A percentile compares a stretch with the other conserved stretches of the same genome.
Evolutionary conservation across 1,140 invertebrate species (phyloP).

Genomic region (Zaprionus inermis): DNA sequence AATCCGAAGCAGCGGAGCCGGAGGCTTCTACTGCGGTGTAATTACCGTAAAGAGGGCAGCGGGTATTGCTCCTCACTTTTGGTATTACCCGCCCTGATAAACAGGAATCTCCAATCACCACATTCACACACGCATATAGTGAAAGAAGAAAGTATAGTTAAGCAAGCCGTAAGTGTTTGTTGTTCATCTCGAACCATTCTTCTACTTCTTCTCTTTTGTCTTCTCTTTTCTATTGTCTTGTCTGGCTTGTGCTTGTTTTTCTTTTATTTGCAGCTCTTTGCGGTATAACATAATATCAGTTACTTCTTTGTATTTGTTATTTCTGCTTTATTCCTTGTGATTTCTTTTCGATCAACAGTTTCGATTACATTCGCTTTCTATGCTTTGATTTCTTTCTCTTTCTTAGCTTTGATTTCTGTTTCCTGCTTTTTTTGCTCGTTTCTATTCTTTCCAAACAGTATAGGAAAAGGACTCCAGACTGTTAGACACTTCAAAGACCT

Average conservation of each 20-base stretch:
- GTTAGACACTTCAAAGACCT: no score
- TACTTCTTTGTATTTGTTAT: background rate
- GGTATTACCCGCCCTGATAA: background rate
- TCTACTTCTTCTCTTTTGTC: no score
- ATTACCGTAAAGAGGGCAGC: constrained; percentile 3
- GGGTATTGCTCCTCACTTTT: background rate
- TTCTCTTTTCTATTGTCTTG: background rate
- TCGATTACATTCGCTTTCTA: no score
- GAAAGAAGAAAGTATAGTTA: background rate
- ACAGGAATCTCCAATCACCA: background rate
- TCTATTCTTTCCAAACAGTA: no score
- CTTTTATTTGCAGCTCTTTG: background rate
- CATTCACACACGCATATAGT: background rate
- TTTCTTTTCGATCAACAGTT: no score
- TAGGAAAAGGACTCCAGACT: no score
- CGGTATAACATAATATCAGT: background rate
- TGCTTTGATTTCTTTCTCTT: no score
- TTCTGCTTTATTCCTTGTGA: no score
- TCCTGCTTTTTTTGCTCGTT: no score
- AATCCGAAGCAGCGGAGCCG: background rate
- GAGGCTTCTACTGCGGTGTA: background rate
- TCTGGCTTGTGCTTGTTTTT: background rate
- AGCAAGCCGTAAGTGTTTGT: background rate
- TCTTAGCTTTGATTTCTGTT: no score
- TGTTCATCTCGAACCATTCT: background rate